Percentiles rank a stretch among this genome's conserved stretches.
phyloP scores from a whole-genome alignment of 2,888 invertebrate species.

The Lysandra coridon region DNA sequence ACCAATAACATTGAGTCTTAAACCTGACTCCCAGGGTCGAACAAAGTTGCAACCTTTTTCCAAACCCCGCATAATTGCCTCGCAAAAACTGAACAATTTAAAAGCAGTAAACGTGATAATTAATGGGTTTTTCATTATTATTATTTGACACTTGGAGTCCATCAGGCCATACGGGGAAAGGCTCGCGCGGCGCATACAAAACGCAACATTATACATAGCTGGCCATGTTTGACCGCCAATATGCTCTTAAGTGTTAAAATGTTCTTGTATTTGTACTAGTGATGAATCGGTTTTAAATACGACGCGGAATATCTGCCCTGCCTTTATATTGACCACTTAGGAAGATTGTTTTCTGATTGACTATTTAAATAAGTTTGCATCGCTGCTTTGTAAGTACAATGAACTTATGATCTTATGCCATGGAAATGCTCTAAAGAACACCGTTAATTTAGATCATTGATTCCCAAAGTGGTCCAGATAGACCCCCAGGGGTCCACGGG shows the following conservation, averaged over 20 bases:
- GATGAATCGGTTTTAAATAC: slow-evolving; percentile 30
- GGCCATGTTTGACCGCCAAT: slow-evolving; percentile 32
- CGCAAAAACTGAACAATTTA: slow-evolving; percentile 37
- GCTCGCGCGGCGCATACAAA: slow-evolving; percentile 49
- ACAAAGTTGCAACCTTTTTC: slow-evolving; percentile 27
- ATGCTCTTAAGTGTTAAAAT: slow-evolving; percentile 34
- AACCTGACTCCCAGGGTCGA: background rate
- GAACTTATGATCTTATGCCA: too few species aligned
- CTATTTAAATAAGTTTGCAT: background rate
- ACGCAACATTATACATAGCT: slow-evolving; percentile 32
- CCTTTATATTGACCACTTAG: background rate
- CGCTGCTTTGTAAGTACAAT: background rate
- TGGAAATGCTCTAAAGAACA: too few species aligned
- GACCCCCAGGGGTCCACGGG: too few species aligned
- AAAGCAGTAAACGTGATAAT: slow-evolving; percentile 45
- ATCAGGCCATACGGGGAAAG: slow-evolving; percentile 36
- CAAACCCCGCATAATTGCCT: slow-evolving; percentile 24
- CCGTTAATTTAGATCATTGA: too few species aligned
- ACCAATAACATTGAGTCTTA: background rate
- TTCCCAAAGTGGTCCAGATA: too few species aligned
- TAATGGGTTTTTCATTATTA: slow-evolving; percentile 47
- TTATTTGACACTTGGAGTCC: slow-evolving; percentile 47
- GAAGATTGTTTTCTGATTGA: background rate
- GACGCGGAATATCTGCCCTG: background rate
- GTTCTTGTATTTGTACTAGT: slow-evolving; percentile 33